These are phyloP conservation scores for Toxonevra muliebris DNA, from an alignment of 2,888 invertebrate species.

Conservation along the genomic window DNA sequence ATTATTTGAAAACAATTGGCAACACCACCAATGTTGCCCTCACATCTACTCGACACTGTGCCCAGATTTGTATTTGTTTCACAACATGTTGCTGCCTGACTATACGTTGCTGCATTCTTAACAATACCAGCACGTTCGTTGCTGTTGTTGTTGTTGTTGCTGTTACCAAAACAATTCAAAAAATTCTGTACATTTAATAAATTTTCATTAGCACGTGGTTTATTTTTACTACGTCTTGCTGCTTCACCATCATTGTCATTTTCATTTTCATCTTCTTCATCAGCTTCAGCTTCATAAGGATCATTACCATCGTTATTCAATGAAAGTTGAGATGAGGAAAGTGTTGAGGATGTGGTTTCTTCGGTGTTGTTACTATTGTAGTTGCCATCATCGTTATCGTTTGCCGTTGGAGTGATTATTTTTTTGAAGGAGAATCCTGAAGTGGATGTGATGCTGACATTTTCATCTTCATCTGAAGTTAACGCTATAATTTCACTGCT, in stretches of 20 bases:
- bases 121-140: too few species aligned
- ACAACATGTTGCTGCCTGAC: slow-evolving; percentile 17
- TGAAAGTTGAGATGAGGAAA: slow-evolving; percentile 46
- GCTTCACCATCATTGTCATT: slow-evolving; percentile 52
- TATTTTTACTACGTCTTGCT: slow-evolving; percentile 25
- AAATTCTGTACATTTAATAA: slow-evolving; percentile 58
- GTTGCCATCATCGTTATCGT: slow-evolving; percentile 4
- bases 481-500: slow-evolving; percentile 36
- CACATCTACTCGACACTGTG: background rate
- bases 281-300: slow-evolving; percentile 49
- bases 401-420: slow-evolving; percentile 2
- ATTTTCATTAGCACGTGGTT: slow-evolving; percentile 50
- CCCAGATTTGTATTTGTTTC: background rate
- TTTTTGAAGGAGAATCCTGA: background rate
- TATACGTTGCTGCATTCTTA: slow-evolving; percentile 33
- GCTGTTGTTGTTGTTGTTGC: slow-evolving; percentile 38
- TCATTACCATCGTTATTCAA: slow-evolving; percentile 41
- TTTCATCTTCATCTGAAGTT: slow-evolving; percentile 36
- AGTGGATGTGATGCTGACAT: background rate
- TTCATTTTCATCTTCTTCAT: slow-evolving; percentile 52
- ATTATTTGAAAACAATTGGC: too few species aligned
- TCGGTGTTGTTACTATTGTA: slow-evolving; percentile 19
- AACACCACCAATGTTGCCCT: too few species aligned
- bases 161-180: slow-evolving; percentile 53
- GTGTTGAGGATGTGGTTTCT: slow-evolving; percentile 30